Evolutionary conservation across 2,888 invertebrate species (phyloP), one percentile per base, ranked within the genome.

Genomic region (Lasius platythorax): DNA sequence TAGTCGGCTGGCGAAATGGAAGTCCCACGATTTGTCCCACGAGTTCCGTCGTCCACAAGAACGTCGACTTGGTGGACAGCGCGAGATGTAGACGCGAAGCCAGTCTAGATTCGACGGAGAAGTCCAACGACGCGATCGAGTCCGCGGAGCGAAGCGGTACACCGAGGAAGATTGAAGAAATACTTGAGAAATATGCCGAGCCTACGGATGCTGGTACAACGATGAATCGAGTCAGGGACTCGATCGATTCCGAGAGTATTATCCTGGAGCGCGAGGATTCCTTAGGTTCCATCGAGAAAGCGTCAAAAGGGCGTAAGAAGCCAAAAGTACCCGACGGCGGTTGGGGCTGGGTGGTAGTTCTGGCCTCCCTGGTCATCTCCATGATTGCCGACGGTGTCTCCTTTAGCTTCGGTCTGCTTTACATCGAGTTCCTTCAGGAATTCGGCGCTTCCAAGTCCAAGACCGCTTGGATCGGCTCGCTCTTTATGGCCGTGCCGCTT

Each of bases 341-440:
- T 2, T 98, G 98, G 97, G 98, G 98, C 11, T 98, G 98, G 98
- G 96, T 98, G 30, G 97, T 99, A 1, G 99, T 99, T 0, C 95
- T 97, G 58, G 97, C 98, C 4, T 98, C 98, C 0, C 96, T 99
- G 89, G 94, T 98, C 63, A 97, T 98, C 83, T 98, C 98, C 30
- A 96, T 98, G 95, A 97, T 99, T 72, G 98, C 98, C 58, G 99
- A 99, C 95, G 99, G 99, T 0, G 97, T 99, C 82, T 98, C 98
- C 74, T 98, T 99, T 94, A 98, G 98, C 1, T 99, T 99, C 94
- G 99, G 99, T 0, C 95, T 99, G 28, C 96, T 99, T 11, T 98
- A 98, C 93, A 97, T 98, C 0, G 97, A 98, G 92, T 97, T 99
- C 91, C 95, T 98, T 67, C 96, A 97, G 68, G 97, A 98, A 92